Conservation (phyloP, 37 sponge, comb jelly and placozoan species). For the Halichondria panicea region DNA sequence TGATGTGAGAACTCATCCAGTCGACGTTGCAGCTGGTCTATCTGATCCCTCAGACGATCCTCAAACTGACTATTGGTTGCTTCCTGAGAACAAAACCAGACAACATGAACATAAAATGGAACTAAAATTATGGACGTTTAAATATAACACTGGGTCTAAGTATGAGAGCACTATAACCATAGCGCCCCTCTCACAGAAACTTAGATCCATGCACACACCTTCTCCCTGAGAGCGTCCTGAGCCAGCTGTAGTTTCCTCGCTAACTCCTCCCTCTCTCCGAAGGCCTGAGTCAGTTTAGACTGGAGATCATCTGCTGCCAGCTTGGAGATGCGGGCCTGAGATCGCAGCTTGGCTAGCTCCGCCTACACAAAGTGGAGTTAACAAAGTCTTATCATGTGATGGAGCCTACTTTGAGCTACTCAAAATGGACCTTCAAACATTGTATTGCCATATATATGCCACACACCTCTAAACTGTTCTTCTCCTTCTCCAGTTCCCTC, state of each 20-base stretch:
- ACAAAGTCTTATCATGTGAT: not conserved
- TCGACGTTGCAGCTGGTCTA: conserved; percentile 29
- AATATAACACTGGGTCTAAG: not conserved
- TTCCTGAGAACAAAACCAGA: not conserved
- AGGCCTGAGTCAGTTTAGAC: conserved; percentile 27
- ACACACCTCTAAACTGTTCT: not conserved
- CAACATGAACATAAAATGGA: not conserved
- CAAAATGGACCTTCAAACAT: not conserved
- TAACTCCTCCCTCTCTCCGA: conserved; percentile 44
- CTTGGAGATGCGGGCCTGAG: conserved; percentile 25
- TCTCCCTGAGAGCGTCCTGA: conserved; percentile 25
- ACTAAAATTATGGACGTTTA: not conserved
- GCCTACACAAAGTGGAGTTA: not conserved
- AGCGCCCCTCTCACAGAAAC: not conserved
- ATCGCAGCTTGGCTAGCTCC: conserved; percentile 20
- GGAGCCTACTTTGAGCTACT: not conserved
- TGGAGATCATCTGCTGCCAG: conserved; percentile 36
- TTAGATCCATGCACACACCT: conserved; percentile 19
- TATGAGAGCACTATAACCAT: not conserved
- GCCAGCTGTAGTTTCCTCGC: conserved; percentile 41
- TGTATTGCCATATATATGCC: not conserved
- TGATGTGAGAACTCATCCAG: conserved; percentile 5
- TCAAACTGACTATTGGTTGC: conserved; percentile 5
- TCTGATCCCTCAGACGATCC: conserved; percentile 17
- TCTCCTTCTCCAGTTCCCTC: conserved; percentile 18